Conservation (phyloP, 1,140 invertebrate genomes). For the Drosophila baimaii region DNA sequence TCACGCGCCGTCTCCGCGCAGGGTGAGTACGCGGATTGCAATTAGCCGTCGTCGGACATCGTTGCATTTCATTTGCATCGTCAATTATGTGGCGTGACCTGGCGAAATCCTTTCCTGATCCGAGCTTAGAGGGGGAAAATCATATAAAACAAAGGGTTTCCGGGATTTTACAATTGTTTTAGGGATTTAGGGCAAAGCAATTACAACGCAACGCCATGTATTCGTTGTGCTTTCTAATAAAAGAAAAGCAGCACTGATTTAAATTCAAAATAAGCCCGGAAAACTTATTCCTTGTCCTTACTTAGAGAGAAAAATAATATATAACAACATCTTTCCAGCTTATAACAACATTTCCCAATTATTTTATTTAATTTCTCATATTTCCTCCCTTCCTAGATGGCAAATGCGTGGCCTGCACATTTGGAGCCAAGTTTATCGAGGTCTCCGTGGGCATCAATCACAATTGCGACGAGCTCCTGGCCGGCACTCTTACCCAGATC, state of each 20-base stretch:
- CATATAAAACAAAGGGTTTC: background rate
- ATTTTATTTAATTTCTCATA: background rate
- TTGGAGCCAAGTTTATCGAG: slow-evolving; percentile 94
- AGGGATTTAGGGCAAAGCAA: background rate
- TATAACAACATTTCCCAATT: background rate
- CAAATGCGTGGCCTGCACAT: slow-evolving; percentile 93
- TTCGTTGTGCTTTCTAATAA: background rate
- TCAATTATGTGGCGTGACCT: slow-evolving; percentile 43
- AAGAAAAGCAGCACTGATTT: background rate
- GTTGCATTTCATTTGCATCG: slow-evolving; percentile 45
- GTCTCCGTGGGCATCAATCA: slow-evolving; percentile 96
- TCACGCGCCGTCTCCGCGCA: slow-evolving; percentile 94
- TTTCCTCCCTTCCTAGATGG: slow-evolving; percentile 87
- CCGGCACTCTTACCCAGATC: slow-evolving; percentile 92
- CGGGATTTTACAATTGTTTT: background rate
- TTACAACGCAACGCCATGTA: background rate
- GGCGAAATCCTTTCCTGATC: background rate
- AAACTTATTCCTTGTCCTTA: background rate
- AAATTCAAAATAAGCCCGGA: background rate
- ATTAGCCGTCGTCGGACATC: slow-evolving; percentile 24
- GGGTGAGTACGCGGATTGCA: slow-evolving; percentile 87
- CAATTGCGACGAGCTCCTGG: slow-evolving; percentile 94
- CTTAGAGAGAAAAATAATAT: no score
- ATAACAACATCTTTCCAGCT: no score
- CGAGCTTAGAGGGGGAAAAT: background rate